phyloP scores from a whole-genome alignment of 2,113 vertebrate genomes.

The Opisthocomus hoazin region DNA sequence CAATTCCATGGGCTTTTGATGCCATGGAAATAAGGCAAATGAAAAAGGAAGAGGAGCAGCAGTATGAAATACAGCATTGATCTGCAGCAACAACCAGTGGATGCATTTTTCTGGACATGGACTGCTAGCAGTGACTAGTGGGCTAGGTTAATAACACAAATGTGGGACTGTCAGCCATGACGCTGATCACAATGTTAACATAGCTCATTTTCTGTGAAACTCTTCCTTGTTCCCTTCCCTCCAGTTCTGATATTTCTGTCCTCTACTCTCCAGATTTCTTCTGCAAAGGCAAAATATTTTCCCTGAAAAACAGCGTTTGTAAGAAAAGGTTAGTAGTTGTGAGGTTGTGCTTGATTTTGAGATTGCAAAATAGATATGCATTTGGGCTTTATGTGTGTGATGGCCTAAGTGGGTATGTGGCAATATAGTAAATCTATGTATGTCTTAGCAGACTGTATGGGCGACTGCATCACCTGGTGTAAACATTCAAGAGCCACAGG shows the following conservation, averaged over 20 bases:
- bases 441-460: neutral
- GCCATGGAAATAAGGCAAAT: neutral
- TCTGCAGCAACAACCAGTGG: neutral
- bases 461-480: neutral
- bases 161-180: neutral
- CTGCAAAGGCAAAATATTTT: neutral
- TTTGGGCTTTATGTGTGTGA: neutral
- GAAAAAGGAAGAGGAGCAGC: neutral
- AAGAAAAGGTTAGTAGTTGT: neutral
- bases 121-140: neutral
- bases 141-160: neutral
- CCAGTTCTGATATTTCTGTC: neutral
- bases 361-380: neutral
- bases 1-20: neutral
- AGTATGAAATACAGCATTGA: neutral
- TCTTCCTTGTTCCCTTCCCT: neutral
- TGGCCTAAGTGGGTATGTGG: neutral
- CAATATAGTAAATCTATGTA: neutral
- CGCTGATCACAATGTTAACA: neutral
- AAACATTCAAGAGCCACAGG: neutral
- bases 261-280: neutral
- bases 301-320: neutral
- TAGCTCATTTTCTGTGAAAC: neutral
- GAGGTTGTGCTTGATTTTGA: neutral
- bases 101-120: neutral